phyloP scores from a whole-genome alignment of 2,797 vertebrate species.

The Selene dorsalis region DNA sequence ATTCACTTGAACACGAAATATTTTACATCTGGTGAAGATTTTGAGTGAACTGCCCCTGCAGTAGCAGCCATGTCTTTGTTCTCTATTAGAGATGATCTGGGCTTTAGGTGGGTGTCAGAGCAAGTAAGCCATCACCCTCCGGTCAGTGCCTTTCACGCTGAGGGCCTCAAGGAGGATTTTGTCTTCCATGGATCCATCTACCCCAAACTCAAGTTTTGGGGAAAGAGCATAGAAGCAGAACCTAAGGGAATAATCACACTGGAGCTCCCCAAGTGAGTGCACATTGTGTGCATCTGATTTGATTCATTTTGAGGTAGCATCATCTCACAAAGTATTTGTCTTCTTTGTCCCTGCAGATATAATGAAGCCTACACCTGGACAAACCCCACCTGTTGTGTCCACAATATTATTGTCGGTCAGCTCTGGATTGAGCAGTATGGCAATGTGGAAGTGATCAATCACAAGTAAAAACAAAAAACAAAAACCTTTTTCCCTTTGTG shows the following conservation, averaged over 20 bases:
- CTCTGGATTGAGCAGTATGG: constrained; percentile 99
- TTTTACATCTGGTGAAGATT: background rate
- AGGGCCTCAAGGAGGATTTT: constrained; percentile 93
- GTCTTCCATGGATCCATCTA: constrained; percentile 98
- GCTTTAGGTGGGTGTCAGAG: constrained; percentile 96
- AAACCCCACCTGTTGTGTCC: constrained; percentile 97
- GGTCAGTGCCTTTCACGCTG: constrained; percentile 96
- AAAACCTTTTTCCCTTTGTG: background rate
- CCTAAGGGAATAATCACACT: constrained; percentile 96
- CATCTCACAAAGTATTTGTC: background rate
- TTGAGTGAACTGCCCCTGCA: background rate
- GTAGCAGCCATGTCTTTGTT: constrained; percentile 16
- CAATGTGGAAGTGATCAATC: constrained; percentile 95
- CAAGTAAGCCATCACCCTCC: constrained; percentile 99
- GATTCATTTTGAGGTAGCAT: background rate
- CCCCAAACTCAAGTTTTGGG: constrained; percentile 99
- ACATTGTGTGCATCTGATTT: background rate
- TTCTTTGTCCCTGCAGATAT: constrained; percentile 82
- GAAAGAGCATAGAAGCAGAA: constrained; percentile 98
- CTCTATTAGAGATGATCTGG: constrained; percentile 92
- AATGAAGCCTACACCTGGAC: constrained; percentile 98
- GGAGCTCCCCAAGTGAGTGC: constrained; percentile 94
- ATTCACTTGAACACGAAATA: background rate
- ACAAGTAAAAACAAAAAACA: constrained; percentile 87
- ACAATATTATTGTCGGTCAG: constrained; percentile 98